Percentiles rank a stretch among this genome's conserved stretches.
These are phyloP conservation scores for Felis catus DNA, from an alignment of 2,113 vertebrate genomes.

Conservation along the genomic window F.catus_Fca126_mat1.0 CM031417.1:94630001-94630500, in stretches of 20 bases:
- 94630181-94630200: neutral
- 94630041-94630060: neutral
- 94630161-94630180: neutral
- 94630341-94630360: neutral
- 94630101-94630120: neutral
- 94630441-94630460: neutral
- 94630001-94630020: conserved; percentile 4
- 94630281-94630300: neutral
- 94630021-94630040: neutral
- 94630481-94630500: neutral
- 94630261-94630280: neutral
- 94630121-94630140: neutral
- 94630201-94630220: neutral
- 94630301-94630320: neutral
- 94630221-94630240: neutral
- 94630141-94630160: neutral
- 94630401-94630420: neutral
- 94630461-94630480: neutral
- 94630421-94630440: neutral
- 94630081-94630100: conserved; percentile 12
- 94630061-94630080: neutral
- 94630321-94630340: neutral
- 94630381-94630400: neutral
- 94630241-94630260: neutral
- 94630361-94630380: neutral